Conservation (phyloP, 2,888 invertebrate species). For the Andrena minutula region DNA sequence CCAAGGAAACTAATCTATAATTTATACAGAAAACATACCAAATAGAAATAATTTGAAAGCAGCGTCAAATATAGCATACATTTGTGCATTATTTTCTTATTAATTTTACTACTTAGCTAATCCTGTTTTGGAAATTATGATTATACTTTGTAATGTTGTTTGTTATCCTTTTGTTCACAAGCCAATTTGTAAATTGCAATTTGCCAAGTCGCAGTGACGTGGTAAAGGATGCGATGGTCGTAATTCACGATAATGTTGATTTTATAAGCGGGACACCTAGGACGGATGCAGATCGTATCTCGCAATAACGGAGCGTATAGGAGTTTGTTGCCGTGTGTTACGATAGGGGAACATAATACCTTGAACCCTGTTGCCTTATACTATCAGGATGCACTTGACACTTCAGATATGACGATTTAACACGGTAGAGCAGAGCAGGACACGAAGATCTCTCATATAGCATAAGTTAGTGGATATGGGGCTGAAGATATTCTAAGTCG, state of each 20-base stretch:
- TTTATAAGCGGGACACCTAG: conserved; percentile 10
- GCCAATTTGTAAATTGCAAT: neutral
- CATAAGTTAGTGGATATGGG: neutral
- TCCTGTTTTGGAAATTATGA: neutral
- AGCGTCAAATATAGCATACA: too few relatives aligned
- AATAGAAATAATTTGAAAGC: too few relatives aligned
- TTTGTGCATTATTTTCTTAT: too few relatives aligned
- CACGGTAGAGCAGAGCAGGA: neutral
- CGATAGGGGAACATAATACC: neutral
- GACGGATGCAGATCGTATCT: conserved; percentile 13
- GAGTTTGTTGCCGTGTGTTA: conserved; percentile 15
- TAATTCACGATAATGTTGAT: conserved; percentile 7
- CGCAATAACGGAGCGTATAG: conserved; percentile 10
- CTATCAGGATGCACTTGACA: conserved; percentile 17
- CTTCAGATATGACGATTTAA: neutral
- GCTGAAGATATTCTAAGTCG: too few relatives aligned
- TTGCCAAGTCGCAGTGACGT: neutral
- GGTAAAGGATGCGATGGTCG: neutral
- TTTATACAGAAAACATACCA: too few relatives aligned
- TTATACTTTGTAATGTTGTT: neutral
- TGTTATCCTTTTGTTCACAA: neutral
- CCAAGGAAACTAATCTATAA: too few relatives aligned
- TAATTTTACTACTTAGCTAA: too few relatives aligned
- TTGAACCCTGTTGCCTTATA: conserved; percentile 9
- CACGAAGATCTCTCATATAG: neutral